These are phyloP conservation scores for Valencia hispanica DNA, from an alignment of 2,797 vertebrate genomes.

Conservation along the genomic window DNA sequence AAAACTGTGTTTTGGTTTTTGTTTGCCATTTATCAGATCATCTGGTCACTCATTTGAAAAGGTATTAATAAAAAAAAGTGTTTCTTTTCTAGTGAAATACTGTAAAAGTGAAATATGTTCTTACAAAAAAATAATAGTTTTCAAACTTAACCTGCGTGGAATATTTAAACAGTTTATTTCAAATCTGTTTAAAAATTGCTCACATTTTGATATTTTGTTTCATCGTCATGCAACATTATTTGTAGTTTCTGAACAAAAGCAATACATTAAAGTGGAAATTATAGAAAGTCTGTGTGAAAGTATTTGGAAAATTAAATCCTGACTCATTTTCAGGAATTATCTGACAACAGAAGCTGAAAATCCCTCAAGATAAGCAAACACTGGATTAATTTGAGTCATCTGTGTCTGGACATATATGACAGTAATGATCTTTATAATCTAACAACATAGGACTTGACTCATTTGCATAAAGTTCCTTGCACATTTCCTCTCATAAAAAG, in stretches of 20 bases:
- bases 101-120: too few relatives aligned
- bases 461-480: slow-evolving; percentile 4
- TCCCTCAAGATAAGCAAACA: background rate
- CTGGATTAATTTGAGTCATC: slow-evolving; percentile 9
- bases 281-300: background rate
- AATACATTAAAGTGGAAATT: background rate
- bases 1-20: background rate
- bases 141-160: background rate
- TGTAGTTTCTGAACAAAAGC: background rate
- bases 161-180: background rate
- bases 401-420: slow-evolving; percentile 6
- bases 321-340: background rate
- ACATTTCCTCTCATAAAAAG: slow-evolving; percentile 9
- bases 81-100: too few relatives aligned
- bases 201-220: background rate
- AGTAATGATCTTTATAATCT: slow-evolving; percentile 20
- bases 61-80: background rate
- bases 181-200: background rate
- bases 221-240: background rate
- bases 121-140: too few relatives aligned
- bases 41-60: background rate
- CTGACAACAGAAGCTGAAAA: background rate
- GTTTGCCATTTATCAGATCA: background rate
- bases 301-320: background rate
- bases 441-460: slow-evolving; percentile 6